phyloP scores from a whole-genome alignment of 2,113 vertebrate genomes.

The Hippocampus abdominalis region DNA sequence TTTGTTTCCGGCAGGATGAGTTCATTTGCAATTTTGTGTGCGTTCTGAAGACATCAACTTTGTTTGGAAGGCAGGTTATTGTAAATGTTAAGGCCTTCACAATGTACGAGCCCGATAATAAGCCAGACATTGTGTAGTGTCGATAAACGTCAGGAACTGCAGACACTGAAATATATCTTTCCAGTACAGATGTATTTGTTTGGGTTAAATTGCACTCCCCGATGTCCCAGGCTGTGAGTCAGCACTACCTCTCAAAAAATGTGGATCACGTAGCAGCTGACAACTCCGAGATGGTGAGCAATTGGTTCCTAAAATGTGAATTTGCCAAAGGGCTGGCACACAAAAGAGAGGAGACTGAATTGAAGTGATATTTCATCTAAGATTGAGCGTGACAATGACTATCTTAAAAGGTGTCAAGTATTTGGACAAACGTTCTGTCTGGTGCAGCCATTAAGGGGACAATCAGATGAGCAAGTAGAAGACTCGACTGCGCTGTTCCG shows the following conservation, averaged over 20 bases:
- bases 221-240: conserved; percentile 26
- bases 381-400: background rate
- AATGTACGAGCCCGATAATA: background rate
- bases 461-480: background rate
- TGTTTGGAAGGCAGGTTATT: background rate
- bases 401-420: background rate
- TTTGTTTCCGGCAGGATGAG: background rate
- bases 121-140: background rate
- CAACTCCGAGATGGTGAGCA: conserved; percentile 12
- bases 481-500: background rate
- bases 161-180: background rate
- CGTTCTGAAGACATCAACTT: background rate
- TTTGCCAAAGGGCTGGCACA: background rate
- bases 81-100: background rate
- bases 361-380: background rate
- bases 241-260: conserved; percentile 20
- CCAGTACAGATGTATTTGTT: conserved; percentile 27
- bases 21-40: too few species aligned
- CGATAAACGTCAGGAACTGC: background rate
- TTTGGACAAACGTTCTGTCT: background rate
- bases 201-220: conserved; percentile 14
- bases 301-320: conserved; percentile 11
- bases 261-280: conserved; percentile 23
- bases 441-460: background rate
- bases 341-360: background rate